These are phyloP conservation scores for Phyto melanocephala DNA, from an alignment of 2,888 invertebrate species.

Conservation along the genomic window DNA sequence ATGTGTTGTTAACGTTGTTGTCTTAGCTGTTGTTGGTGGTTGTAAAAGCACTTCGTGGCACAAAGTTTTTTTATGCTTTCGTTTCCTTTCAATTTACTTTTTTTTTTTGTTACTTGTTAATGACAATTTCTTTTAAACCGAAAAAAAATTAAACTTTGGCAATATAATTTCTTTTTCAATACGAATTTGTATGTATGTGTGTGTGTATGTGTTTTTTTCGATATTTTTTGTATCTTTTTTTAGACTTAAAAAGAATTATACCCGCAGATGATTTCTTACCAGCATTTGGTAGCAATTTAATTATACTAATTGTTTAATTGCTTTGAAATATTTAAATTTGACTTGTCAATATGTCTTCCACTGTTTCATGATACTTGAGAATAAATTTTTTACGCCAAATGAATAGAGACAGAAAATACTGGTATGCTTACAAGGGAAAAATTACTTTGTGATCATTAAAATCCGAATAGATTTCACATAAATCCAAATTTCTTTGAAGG, in stretches of 20 bases:
- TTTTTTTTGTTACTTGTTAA: not conserved
- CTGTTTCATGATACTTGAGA: not conserved
- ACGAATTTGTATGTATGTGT: not conserved
- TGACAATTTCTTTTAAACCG: not conserved
- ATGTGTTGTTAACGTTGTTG: constrained; percentile 7
- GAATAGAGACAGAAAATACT: no score
- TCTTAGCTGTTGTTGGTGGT: not conserved
- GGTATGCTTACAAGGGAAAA: no score
- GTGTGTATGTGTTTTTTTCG: no score
- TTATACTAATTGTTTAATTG: constrained; percentile 30
- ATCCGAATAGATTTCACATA: no score
- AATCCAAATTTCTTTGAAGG: no score
- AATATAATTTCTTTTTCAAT: not conserved
- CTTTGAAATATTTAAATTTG: constrained; percentile 4
- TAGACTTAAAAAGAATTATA: not conserved
- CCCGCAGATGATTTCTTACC: not conserved
- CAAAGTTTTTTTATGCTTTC: not conserved
- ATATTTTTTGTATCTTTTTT: not conserved
- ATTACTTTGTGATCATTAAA: no score
- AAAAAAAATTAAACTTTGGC: not conserved
- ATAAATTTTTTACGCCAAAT: not conserved
- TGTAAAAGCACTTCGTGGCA: not conserved
- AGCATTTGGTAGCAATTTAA: not conserved
- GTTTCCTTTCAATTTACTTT: not conserved
- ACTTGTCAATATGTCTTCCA: not conserved